phyloP scores from a whole-genome alignment of 2,113 vertebrate genomes.

The Porphyrio hochstetteri region DNA sequence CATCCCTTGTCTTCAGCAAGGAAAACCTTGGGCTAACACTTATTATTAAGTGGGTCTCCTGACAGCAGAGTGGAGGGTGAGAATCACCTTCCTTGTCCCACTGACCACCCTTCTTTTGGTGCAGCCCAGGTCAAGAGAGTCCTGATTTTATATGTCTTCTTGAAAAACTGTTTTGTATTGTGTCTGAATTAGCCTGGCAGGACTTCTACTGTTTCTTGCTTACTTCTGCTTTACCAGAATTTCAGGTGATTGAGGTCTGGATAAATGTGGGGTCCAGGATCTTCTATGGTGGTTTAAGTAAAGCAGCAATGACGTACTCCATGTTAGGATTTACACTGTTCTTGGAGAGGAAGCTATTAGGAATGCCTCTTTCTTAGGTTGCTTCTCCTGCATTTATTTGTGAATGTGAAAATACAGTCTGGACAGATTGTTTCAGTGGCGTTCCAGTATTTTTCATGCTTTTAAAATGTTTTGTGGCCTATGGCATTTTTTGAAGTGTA shows the following conservation, averaged over 20 bases:
- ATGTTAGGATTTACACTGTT: rapidly evolving
- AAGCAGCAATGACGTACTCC: neutral
- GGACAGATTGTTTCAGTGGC: neutral
- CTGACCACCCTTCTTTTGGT: too few relatives aligned
- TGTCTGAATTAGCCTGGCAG: neutral
- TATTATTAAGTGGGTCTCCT: too few relatives aligned
- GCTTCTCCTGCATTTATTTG: neutral
- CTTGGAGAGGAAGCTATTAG: neutral
- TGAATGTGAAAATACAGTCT: neutral
- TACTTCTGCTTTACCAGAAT: neutral
- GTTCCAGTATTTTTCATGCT: neutral
- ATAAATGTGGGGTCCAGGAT: neutral
- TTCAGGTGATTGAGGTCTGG: neutral
- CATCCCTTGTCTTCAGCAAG: neutral
- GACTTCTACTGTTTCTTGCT: neutral
- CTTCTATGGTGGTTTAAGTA: neutral
- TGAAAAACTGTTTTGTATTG: neutral
- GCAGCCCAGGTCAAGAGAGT: neutral
- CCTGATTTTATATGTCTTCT: neutral
- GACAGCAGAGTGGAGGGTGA: too few relatives aligned
- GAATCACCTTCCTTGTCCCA: too few relatives aligned
- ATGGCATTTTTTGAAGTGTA: neutral
- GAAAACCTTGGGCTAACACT: neutral
- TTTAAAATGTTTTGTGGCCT: neutral
- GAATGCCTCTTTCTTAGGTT: neutral